Percentiles rank a stretch among this genome's conserved stretches.
Evolutionary conservation across 2,797 vertebrate species (phyloP).

Genomic region (Neopelma chrysocephalum): DNA sequence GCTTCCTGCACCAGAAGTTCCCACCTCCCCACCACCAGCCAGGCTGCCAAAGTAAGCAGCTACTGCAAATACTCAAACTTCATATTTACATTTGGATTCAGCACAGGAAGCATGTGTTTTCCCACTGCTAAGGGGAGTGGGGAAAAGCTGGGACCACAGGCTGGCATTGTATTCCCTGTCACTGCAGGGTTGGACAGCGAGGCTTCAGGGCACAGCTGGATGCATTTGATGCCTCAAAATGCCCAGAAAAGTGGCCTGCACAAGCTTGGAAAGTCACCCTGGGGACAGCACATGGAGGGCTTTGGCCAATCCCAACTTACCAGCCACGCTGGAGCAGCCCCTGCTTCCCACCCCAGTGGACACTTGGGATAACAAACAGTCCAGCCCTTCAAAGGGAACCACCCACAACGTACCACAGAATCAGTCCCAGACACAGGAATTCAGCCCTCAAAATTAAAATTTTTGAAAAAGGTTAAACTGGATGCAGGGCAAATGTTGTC

Average conservation of each 20-base stretch:
- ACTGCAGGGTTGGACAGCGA: background rate
- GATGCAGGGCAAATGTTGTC: too few relatives aligned
- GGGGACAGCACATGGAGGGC: background rate
- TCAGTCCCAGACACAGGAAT: background rate
- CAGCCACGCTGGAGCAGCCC: background rate
- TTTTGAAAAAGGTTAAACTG: background rate
- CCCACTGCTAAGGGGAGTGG: background rate
- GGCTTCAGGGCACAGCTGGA: background rate
- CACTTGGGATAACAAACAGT: rapidly evolving
- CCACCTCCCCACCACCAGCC: background rate
- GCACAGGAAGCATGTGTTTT: background rate
- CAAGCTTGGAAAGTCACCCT: rapidly evolving
- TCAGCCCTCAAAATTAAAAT: too few relatives aligned
- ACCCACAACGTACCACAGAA: background rate
- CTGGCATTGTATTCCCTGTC: background rate
- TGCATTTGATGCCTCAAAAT: background rate
- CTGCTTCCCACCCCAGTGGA: background rate
- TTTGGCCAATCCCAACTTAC: background rate
- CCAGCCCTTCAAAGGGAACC: background rate
- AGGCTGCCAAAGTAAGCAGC: slow-evolving; percentile 18
- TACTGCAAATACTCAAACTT: background rate
- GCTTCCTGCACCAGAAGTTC: background rate
- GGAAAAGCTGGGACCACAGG: background rate
- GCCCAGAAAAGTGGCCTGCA: background rate
- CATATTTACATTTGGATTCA: background rate